Conservation (phyloP, 2,797 vertebrate genomes). For the Ptychobarbus kaznakovi region DNA sequence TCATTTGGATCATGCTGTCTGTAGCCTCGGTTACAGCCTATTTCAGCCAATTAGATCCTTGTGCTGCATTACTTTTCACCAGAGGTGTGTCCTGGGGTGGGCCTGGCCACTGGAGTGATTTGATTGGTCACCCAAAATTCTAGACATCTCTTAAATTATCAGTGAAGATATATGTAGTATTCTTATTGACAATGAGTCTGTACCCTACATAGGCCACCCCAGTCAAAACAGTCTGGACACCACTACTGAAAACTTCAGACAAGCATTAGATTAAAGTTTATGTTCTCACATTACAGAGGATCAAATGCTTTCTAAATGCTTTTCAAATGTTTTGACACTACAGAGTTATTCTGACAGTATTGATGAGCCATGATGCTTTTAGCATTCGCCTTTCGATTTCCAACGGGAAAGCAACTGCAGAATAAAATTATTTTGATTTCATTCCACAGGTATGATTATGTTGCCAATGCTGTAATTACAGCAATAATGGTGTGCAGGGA, state of each 20-base stretch:
- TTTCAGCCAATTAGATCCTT: constrained; percentile 32
- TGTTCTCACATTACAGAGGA: neutral
- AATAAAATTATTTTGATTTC: constrained; percentile 1
- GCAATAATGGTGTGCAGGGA: constrained; percentile 68
- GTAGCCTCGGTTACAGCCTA: constrained; percentile 12
- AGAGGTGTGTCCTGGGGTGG: neutral
- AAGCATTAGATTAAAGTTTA: constrained; percentile 6
- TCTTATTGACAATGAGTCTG: neutral
- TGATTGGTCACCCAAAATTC: constrained; percentile 1
- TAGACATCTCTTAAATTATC: neutral
- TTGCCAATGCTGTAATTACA: constrained; percentile 74
- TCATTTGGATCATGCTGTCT: constrained; percentile 45
- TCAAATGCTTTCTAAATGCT: neutral
- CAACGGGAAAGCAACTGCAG: constrained; percentile 30
- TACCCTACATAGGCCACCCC: neutral
- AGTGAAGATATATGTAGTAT: neutral
- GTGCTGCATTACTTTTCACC: constrained; percentile 26
- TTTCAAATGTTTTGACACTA: constrained; percentile 21
- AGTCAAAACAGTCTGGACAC: neutral
- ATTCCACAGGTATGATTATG: constrained; percentile 25
- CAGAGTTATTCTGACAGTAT: constrained; percentile 1
- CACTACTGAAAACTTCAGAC: neutral
- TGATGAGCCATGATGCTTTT: constrained; percentile 40
- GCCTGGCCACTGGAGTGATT: neutral
- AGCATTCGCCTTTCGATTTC: constrained; percentile 33